Conservation (phyloP, 2,888 invertebrate genomes). For the Conistra vaccinii region DNA sequence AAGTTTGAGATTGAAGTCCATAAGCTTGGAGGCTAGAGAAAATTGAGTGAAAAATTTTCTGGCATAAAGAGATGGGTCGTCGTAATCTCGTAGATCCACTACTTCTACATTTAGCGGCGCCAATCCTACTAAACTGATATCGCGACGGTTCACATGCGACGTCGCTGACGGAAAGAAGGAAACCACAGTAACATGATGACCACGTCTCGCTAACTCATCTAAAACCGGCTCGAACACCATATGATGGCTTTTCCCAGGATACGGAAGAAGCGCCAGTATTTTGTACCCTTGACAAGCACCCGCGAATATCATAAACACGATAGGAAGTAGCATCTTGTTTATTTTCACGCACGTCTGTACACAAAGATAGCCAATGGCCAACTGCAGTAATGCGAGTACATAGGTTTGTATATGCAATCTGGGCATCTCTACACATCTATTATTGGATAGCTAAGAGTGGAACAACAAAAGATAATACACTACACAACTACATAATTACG, state of each 20-base stretch:
- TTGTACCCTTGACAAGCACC: slow-evolving; percentile 67
- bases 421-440: slow-evolving; percentile 51
- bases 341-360: slow-evolving; percentile 54
- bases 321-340: slow-evolving; percentile 45
- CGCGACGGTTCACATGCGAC: slow-evolving; percentile 68
- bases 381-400: slow-evolving; percentile 50
- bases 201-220: slow-evolving; percentile 80
- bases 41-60: slow-evolving; percentile 63
- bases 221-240: slow-evolving; percentile 86
- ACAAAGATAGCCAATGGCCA: slow-evolving; percentile 27
- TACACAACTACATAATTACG: slow-evolving; percentile 21
- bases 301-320: slow-evolving; percentile 58
- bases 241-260: slow-evolving; percentile 88
- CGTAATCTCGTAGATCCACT: slow-evolving; percentile 70
- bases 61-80: slow-evolving; percentile 61
- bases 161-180: slow-evolving; percentile 81
- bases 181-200: slow-evolving; percentile 86
- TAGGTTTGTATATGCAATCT: slow-evolving; percentile 46
- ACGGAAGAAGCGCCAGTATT: slow-evolving; percentile 84
- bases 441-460: slow-evolving; percentile 41
- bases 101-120: slow-evolving; percentile 73
- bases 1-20: slow-evolving; percentile 66
- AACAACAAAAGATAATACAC: slow-evolving; percentile 42
- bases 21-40: slow-evolving; percentile 60
- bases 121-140: slow-evolving; percentile 74